phyloP scores from a whole-genome alignment of 2,888 invertebrate genomes.

The Polyploca ridens region DNA sequence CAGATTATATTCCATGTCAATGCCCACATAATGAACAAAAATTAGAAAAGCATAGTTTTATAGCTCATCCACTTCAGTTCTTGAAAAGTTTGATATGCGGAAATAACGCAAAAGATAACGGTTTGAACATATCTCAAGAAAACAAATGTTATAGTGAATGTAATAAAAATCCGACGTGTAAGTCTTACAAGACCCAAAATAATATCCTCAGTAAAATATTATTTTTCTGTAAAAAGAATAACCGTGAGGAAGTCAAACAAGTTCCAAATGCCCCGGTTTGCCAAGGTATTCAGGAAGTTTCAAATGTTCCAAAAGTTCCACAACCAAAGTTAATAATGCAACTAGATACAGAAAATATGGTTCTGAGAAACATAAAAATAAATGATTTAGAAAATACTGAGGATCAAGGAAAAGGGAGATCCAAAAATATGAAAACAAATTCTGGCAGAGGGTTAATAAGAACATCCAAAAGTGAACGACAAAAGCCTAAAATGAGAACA shows the following conservation, averaged over 20 bases:
- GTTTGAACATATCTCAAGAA: not conserved
- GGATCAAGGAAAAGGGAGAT: not conserved
- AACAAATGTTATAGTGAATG: not conserved
- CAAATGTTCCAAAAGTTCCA: not conserved
- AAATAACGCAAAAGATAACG: not conserved
- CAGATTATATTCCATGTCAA: not conserved
- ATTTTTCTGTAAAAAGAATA: not conserved
- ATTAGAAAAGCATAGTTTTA: not conserved
- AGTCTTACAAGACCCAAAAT: not conserved
- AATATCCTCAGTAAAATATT: conserved; percentile 1
- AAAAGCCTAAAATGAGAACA: not conserved
- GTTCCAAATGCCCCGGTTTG: not conserved
- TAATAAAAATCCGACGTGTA: not conserved
- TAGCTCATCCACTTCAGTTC: not conserved
- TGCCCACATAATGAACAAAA: not conserved
- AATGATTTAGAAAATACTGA: not conserved
- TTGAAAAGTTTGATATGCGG: not conserved
- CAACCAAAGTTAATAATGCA: not conserved
- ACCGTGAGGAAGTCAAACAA: not conserved
- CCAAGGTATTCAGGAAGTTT: not conserved
- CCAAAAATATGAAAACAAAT: not conserved
- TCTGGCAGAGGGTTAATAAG: not conserved
- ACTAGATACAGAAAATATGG: not conserved
- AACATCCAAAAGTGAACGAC: not conserved
- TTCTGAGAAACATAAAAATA: not conserved